phyloP scores from a whole-genome alignment of 2,797 vertebrate species.

The Notolabrus celidotus region DNA sequence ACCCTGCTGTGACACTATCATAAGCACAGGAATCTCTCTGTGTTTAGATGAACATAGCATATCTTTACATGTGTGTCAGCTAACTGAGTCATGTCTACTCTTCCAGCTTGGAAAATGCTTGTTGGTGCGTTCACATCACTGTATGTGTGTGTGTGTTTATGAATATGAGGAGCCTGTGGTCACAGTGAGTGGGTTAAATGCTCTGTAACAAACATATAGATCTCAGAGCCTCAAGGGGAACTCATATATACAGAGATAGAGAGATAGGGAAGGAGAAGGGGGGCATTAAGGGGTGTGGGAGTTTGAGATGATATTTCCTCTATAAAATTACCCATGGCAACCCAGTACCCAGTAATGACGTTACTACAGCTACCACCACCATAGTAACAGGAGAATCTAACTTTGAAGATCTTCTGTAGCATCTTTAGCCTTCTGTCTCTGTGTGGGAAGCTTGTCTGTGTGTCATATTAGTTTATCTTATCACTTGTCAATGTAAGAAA shows the following conservation, averaged over 20 bases:
- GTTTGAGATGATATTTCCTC: slow-evolving; percentile 34
- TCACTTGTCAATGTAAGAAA: slow-evolving; percentile 41
- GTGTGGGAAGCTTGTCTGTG: slow-evolving; percentile 54
- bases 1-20: too few relatives aligned
- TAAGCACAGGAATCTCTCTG: too few relatives aligned
- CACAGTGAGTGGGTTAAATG: slow-evolving; percentile 27
- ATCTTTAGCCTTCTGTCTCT: slow-evolving; percentile 42
- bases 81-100: slow-evolving; percentile 28
- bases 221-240: slow-evolving; percentile 29
- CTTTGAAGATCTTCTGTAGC: slow-evolving; percentile 43
- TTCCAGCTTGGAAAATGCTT: slow-evolving; percentile 33
- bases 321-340: slow-evolving; percentile 68
- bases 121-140: slow-evolving; percentile 11
- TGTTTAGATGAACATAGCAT: neutral
- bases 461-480: slow-evolving; percentile 39
- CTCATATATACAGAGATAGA: slow-evolving; percentile 20
- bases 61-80: slow-evolving; percentile 29
- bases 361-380: slow-evolving; percentile 50
- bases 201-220: slow-evolving; percentile 29
- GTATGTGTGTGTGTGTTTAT: slow-evolving; percentile 28
- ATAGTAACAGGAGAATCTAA: slow-evolving; percentile 71
- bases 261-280: slow-evolving; percentile 5
- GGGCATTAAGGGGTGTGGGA: neutral
- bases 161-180: slow-evolving; percentile 15
- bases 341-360: slow-evolving; percentile 60